Percentiles rank a stretch among this genome's conserved stretches.
Conservation (phyloP, 2,797 vertebrate species). For the Poecile montanus region DNA sequence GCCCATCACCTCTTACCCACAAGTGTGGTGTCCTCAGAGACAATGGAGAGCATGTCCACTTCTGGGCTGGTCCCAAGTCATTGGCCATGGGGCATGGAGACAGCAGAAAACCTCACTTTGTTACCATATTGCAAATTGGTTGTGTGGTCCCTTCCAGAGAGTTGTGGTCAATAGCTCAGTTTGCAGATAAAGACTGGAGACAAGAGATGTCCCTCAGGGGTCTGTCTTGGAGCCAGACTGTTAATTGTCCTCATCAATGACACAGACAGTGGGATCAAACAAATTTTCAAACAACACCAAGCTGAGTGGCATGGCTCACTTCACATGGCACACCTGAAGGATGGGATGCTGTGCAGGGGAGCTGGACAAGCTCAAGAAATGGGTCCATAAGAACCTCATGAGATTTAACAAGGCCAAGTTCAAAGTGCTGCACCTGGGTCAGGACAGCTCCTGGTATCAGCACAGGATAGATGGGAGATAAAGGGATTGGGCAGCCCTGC, state of each 20-base stretch:
- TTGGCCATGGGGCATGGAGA: accelerated
- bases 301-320: not conserved
- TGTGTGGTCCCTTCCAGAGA: not conserved
- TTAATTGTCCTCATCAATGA: not conserved
- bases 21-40: not conserved
- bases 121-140: not conserved
- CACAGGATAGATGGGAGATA: too few species aligned
- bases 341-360: not conserved
- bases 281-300: not conserved
- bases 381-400: not conserved
- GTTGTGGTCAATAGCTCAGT: not conserved
- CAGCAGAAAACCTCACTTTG: not conserved
- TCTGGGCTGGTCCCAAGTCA: not conserved
- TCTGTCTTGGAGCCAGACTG: accelerated
- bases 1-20: not conserved
- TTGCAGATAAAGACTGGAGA: not conserved
- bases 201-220: not conserved
- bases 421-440: not conserved
- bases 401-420: not conserved
- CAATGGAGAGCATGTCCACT: not conserved
- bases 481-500: not conserved
- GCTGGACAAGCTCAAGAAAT: not conserved
- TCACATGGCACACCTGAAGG: too few species aligned
- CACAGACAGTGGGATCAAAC: not conserved
- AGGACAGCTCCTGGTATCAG: not conserved